Percentiles rank a stretch among this genome's conserved stretches.
phyloP scores from a whole-genome alignment of 2,888 invertebrate genomes.

The Nycteola revayana region DNA sequence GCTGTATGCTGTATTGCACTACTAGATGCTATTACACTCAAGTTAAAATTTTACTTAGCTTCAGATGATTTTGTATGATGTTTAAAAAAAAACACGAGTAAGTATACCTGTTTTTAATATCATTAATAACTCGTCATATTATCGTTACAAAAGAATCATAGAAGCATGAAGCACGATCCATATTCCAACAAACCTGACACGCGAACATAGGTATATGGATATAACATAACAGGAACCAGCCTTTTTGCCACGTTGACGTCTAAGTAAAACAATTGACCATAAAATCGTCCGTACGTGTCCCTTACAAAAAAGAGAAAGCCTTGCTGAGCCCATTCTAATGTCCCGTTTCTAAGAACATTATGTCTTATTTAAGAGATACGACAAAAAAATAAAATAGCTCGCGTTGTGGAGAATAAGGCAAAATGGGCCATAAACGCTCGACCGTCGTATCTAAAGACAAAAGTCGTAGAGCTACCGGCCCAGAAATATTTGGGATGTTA shows the following conservation, averaged over 20 bases:
- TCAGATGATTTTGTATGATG: too few relatives aligned
- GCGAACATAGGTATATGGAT: constrained; percentile 28
- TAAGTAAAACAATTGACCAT: constrained; percentile 77
- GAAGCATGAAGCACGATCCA: constrained; percentile 46
- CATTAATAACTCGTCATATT: constrained; percentile 37
- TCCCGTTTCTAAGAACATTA: constrained; percentile 78
- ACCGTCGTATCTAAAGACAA: constrained; percentile 60
- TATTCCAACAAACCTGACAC: constrained; percentile 39
- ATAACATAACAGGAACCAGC: constrained; percentile 29
- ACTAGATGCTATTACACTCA: too few relatives aligned
- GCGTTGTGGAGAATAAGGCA: constrained; percentile 64
- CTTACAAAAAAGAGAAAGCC: constrained; percentile 73
- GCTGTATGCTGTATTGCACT: too few relatives aligned
- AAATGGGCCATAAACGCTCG: constrained; percentile 69
- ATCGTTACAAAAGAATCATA: constrained; percentile 39
- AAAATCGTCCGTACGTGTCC: constrained; percentile 74
- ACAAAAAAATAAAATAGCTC: constrained; percentile 71
- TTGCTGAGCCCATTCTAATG: constrained; percentile 65
- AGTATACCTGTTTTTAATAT: too few relatives aligned
- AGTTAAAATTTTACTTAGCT: too few relatives aligned
- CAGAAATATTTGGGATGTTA: constrained; percentile 69
- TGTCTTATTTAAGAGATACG: constrained; percentile 77
- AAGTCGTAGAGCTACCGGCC: constrained; percentile 65
- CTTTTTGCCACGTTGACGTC: constrained; percentile 62
- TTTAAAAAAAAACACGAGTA: too few relatives aligned